Evolutionary conservation across 1,140 invertebrate genomes (phyloP), one percentile per base, ranked within the genome.

Genomic region (Triops longicaudatus): DNA sequence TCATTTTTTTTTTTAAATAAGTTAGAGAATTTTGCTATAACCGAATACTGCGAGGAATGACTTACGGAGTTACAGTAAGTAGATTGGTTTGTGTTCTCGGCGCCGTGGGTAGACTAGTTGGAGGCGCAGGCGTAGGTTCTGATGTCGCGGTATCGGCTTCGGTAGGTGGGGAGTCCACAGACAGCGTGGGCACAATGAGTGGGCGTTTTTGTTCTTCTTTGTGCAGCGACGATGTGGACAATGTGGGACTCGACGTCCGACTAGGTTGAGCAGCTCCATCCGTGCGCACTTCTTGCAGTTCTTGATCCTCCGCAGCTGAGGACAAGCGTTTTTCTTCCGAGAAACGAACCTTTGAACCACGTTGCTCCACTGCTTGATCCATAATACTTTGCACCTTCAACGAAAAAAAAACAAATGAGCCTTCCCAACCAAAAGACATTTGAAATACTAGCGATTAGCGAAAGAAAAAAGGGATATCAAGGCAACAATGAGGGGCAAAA

Each of bases 161-260:
- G 37, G 73, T n/a, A 12, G 76, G 72, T 7, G 76, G 71, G 73
- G 76, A 72, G 10, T 77, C 76, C 22, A 77, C 72, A 22, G 76
- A 77, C 26, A 77, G 72, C 63, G 76, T 77, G n/a, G 76, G 76
- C 14, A 77, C 73, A 28, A 73, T 42, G 31, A 75, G 74, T 26
- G 74, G 74, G 26, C 74, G 74, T 17, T 26, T 41, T 17, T 41
- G 10, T 42, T 75, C 44, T 43, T 75, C 74, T 44, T 44, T 63
- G 50, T 63, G 50, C 50, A 14, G n/a, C 50, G 50, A 63, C 50
- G 22, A n/a, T 22, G 50, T 63, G 22, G 50, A 22, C 14, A 14
- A 63, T 9, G 50, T 22, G 50, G 50, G 50, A 63, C 50, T 63
- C 10, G 50, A n/a, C 50, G 50, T 63, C n/a, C 50, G 50, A 22